These are phyloP conservation scores for Geophilus truncorum DNA, from an alignment of 2,888 invertebrate genomes.

Conservation along the genomic window DNA sequence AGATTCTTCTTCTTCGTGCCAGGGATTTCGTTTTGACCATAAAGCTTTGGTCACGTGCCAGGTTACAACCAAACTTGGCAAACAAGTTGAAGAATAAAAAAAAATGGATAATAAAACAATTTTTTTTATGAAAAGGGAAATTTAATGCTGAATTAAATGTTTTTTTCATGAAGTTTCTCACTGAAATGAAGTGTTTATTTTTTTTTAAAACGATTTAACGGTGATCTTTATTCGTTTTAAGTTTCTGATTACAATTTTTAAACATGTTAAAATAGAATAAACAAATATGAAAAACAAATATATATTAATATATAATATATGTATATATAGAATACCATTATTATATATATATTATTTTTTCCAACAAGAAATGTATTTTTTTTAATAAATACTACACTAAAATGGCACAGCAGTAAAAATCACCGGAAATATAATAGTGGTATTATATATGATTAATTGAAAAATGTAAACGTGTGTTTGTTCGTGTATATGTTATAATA, in stretches of 20 bases:
- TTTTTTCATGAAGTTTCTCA: too few relatives aligned
- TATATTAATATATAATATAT: background rate
- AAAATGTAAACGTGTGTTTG: background rate
- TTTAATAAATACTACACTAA: background rate
- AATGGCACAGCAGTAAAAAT: background rate
- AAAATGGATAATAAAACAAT: too few relatives aligned
- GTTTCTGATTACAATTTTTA: background rate
- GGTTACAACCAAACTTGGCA: background rate
- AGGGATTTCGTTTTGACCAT: background rate
- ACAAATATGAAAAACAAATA: background rate
- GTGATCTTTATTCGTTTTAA: background rate
- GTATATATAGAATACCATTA: background rate
- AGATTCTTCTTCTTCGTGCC: background rate
- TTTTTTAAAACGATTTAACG: background rate
- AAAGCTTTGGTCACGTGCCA: background rate
- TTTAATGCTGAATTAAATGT: too few relatives aligned
- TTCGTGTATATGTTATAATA: background rate
- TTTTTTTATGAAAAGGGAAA: too few relatives aligned
- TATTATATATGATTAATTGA: background rate
- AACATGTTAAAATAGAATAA: background rate
- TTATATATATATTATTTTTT: background rate
- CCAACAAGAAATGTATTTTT: background rate
- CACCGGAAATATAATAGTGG: background rate
- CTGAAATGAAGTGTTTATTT: too few relatives aligned
- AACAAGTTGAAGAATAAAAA: background rate